These are phyloP conservation scores for Kryptopterus vitreolus DNA, from an alignment of 2,797 vertebrate genomes.

Conservation along the genomic window DNA sequence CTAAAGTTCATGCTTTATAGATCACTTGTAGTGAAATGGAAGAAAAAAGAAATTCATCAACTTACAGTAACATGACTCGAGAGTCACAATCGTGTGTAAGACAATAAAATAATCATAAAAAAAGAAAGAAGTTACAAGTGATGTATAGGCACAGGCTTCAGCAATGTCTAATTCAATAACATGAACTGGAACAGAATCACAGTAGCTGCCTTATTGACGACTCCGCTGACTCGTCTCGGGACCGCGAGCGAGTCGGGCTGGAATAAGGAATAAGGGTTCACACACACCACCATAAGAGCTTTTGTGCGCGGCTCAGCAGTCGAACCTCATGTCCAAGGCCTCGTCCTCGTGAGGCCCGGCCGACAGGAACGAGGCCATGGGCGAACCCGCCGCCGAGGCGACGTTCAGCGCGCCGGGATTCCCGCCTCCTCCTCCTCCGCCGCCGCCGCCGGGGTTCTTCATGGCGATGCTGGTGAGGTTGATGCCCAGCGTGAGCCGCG, in stretches of 20 bases:
- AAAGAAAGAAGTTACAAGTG: conserved; percentile 85
- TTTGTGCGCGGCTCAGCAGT: conserved; percentile 83
- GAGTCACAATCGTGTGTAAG: conserved; percentile 70
- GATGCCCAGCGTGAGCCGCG: conserved; percentile 97
- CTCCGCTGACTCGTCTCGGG: conserved; percentile 59
- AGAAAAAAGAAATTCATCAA: conserved; percentile 68
- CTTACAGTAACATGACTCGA: conserved; percentile 68
- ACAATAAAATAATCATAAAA: conserved; percentile 41
- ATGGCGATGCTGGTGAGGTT: conserved; percentile 95
- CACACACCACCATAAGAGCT: conserved; percentile 60
- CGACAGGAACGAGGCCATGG: conserved; percentile 89
- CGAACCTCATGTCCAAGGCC: conserved; percentile 97
- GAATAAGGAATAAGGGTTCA: conserved; percentile 61
- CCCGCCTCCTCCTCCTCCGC: conserved; percentile 78
- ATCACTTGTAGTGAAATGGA: conserved; percentile 80
- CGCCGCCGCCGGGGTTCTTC: conserved; percentile 80
- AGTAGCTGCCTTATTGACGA: conserved; percentile 93
- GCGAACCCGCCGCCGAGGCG: conserved; percentile 86
- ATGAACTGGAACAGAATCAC: conserved; percentile 80
- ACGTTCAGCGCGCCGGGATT: conserved; percentile 85
- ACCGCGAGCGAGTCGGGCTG: conserved; percentile 66
- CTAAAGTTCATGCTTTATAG: conserved; percentile 88
- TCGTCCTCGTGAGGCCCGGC: conserved; percentile 91
- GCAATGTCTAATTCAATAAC: conserved; percentile 79
- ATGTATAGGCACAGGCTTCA: conserved; percentile 86